A percentile compares a stretch with the other conserved stretches of the same genome.
These are phyloP conservation scores for Sebastes trivittatus DNA, from an alignment of 2,797 vertebrate genomes.

Conservation along the genomic window DNA sequence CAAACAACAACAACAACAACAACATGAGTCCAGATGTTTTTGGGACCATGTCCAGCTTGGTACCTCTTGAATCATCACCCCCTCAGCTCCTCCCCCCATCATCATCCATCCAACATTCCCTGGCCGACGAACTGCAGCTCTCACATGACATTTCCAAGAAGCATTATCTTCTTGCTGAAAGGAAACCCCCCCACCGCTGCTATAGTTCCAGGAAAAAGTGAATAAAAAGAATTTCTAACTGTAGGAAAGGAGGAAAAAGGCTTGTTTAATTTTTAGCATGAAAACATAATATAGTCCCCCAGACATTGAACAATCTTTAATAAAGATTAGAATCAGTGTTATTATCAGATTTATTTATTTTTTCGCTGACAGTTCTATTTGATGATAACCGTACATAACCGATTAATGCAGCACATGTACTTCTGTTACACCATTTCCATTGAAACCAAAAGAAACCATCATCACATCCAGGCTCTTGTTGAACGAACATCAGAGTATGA, in stretches of 20 bases:
- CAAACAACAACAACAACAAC: conserved; percentile 4
- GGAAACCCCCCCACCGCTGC: background rate
- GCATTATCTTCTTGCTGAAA: conserved; percentile 44
- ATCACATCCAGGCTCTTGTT: background rate
- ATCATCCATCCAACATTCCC: conserved; percentile 37
- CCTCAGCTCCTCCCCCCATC: conserved; percentile 22
- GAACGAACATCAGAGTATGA: conserved; percentile 16
- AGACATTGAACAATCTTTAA: background rate
- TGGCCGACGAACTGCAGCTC: conserved; percentile 9
- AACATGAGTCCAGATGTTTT: conserved; percentile 42
- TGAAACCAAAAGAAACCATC: conserved; percentile 15
- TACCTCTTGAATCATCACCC: conserved; percentile 47
- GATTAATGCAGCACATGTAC: background rate
- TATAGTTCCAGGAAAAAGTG: conserved; percentile 44
- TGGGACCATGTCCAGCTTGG: conserved; percentile 21
- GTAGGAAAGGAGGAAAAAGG: background rate
- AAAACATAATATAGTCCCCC: background rate
- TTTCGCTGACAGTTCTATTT: background rate
- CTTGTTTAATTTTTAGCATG: background rate
- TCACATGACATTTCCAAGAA: conserved; percentile 51
- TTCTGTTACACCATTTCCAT: background rate
- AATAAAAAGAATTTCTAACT: conserved; percentile 5
- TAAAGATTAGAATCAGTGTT: no score
- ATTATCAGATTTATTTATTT: no score
- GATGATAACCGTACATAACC: background rate